A percentile compares a stretch with the other conserved stretches of the same genome.
phyloP scores from a whole-genome alignment of 2,113 vertebrate species.

The Channa maculata region DNA sequence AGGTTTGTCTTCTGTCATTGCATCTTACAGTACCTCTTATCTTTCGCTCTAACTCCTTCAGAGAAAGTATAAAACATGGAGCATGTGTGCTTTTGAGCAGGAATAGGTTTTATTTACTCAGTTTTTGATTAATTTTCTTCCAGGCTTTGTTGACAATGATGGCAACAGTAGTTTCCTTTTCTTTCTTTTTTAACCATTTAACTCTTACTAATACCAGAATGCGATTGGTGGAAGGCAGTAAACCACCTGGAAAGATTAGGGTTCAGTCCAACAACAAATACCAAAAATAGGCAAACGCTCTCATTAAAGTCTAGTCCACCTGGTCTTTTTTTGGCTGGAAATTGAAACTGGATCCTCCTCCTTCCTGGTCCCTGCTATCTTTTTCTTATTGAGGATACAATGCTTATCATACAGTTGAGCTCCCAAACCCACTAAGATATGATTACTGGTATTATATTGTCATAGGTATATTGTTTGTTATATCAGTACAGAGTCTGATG shows the following conservation, averaged over 20 bases:
- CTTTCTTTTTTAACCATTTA: not conserved
- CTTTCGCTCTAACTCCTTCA: not conserved
- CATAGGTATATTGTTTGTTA: too few relatives aligned
- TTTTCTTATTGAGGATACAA: too few relatives aligned
- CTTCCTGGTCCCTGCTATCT: too few relatives aligned
- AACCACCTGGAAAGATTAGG: conserved; percentile 40
- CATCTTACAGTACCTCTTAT: too few relatives aligned
- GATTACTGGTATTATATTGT: too few relatives aligned
- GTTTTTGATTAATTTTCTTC: not conserved
- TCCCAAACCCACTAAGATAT: too few relatives aligned
- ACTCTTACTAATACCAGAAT: not conserved
- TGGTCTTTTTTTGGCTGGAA: conserved; percentile 3
- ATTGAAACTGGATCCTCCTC: not conserved
- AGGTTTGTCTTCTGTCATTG: too few relatives aligned
- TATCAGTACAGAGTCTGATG: too few relatives aligned
- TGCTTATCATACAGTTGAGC: too few relatives aligned
- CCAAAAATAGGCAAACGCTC: conserved; percentile 29
- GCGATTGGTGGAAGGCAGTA: conserved; percentile 19
- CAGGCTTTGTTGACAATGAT: not conserved
- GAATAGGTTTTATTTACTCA: not conserved
- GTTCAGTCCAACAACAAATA: not conserved
- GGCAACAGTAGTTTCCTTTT: not conserved
- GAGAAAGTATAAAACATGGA: not conserved
- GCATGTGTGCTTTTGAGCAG: not conserved
- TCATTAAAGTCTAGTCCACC: conserved; percentile 28